Evolutionary conservation across 2,888 invertebrate genomes (phyloP), one percentile per base, ranked within the genome.

Genomic region (Agrochola macilenta): DNA sequence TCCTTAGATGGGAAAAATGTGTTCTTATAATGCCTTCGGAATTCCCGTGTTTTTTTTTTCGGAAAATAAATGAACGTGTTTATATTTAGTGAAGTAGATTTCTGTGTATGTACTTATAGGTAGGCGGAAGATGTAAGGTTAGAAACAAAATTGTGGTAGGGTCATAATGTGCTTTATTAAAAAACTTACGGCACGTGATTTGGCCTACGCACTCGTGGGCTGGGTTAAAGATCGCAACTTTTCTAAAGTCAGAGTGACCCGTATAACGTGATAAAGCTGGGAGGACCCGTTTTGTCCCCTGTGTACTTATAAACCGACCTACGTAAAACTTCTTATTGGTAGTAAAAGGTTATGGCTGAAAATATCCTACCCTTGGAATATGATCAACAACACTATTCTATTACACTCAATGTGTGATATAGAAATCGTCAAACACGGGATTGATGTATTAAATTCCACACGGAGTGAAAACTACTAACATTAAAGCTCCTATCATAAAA

Each of bases 1-100:
- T 92, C 91, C 91, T 92, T 85, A 91, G 92, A 94, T 93, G 93
- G 93, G 88, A 93, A 94, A 95, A 93, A 94, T 94, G 92, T 94
- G 94, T 93, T 93, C 89, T 90, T 92, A 93, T 94, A 94, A 93
- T 93, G 93, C 88, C 89, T 89, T 89, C 77, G 89, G 88, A 90
- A 91, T 91, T 92, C 82, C 69, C 89, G 90, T 92, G 88, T 91
- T 87, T 90, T 87, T 35, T 30, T 88, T 86, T 81, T 71, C 49
- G 73, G 75, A 83, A 87, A 90, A 85, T 87, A 86, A 81, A 72
- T 30, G 72, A 73, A 46, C 46, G 23, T 78, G 60, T 79, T 81
- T 39, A 80, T 87, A 83, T 81, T 82, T 80, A 77, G 71, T 69
- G 70, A 72, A 81, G 79, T 82, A 78, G n/a, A 64, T 83, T 85